Conservation (phyloP, 2,113 vertebrate genomes). For the Rafetus swinhoei region DNA sequence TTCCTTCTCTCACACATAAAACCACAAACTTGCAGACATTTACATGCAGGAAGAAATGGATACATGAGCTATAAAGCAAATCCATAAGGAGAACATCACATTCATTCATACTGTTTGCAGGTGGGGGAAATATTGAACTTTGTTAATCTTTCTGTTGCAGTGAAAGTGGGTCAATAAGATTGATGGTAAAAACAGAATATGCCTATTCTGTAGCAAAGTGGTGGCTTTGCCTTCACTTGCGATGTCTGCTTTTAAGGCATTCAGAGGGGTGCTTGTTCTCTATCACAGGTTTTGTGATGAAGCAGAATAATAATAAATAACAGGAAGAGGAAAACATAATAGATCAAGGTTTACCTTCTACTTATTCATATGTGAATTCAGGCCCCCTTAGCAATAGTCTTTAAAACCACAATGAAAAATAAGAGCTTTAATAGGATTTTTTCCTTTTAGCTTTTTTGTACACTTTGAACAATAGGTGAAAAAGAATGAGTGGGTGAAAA, state of each 20-base stretch:
- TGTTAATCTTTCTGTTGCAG: background rate
- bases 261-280: background rate
- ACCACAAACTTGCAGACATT: slow-evolving; percentile 19
- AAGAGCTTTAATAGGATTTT: background rate
- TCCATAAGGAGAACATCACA: background rate
- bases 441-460: background rate
- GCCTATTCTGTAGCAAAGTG: background rate
- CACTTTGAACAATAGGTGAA: background rate
- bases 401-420: background rate
- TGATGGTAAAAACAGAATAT: background rate
- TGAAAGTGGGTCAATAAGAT: slow-evolving; percentile 2
- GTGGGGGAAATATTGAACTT: background rate
- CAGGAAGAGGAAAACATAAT: background rate
- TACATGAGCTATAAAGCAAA: slow-evolving; percentile 24
- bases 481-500: background rate
- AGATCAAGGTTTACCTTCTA: background rate
- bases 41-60: slow-evolving; percentile 5
- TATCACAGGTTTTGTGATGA: background rate
- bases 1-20: slow-evolving; percentile 58
- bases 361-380: background rate
- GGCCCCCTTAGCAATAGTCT: slow-evolving; percentile 2
- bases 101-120: slow-evolving; percentile 5
- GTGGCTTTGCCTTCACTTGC: background rate
- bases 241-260: slow-evolving; percentile 22
- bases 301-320: slow-evolving; percentile 5